Conservation (phyloP, 2,113 vertebrate species). For the Alethe diademata region DNA sequence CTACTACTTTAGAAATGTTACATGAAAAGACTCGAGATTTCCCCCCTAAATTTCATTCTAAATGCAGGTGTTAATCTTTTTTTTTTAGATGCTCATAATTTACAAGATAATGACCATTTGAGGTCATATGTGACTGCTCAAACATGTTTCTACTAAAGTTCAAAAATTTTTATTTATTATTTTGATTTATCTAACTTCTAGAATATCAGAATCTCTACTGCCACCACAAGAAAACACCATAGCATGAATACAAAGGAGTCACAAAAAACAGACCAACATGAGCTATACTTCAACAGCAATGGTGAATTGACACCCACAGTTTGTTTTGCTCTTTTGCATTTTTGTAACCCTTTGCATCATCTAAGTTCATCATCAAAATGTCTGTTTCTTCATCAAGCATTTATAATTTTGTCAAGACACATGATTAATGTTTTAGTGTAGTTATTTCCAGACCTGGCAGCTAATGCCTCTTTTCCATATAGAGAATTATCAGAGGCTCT, state of each 20-base stretch:
- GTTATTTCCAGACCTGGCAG: slow-evolving; percentile 45
- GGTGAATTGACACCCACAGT: not conserved
- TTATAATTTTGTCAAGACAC: slow-evolving; percentile 47
- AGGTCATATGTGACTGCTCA: not conserved
- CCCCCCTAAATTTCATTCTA: not conserved
- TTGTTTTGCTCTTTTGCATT: slow-evolving; percentile 4
- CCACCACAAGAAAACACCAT: not conserved
- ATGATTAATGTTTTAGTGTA: slow-evolving; percentile 35
- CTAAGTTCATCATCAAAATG: slow-evolving; percentile 21
- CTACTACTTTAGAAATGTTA: not conserved
- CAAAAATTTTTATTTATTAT: not conserved
- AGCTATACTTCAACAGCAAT: not conserved
- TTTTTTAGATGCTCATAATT: not conserved
- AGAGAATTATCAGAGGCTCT: not conserved
- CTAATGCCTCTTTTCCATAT: not conserved
- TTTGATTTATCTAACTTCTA: not conserved
- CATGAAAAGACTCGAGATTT: not conserved
- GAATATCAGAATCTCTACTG: not conserved
- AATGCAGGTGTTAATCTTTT: not conserved
- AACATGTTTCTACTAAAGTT: not conserved
- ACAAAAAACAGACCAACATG: not conserved
- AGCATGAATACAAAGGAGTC: not conserved
- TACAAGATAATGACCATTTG: not conserved
- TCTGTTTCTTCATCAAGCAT: slow-evolving; percentile 58
- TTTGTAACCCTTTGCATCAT: slow-evolving; percentile 21